Conservation (phyloP, 2,888 invertebrate species). For the Stenoptilia bipunctidactyla region DNA sequence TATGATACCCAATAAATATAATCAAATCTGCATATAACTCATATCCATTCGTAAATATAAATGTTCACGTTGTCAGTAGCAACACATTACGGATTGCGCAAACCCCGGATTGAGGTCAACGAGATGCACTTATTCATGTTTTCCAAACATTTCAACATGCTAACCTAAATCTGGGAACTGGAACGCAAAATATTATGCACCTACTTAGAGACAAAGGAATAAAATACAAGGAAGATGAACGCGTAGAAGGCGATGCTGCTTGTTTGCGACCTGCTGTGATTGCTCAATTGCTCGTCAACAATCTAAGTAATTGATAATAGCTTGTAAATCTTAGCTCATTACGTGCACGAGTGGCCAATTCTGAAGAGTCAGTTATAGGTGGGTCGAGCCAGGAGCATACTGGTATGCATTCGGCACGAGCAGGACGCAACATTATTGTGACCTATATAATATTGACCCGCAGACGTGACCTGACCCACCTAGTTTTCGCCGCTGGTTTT, state of each 20-base stretch:
- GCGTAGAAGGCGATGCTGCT: neutral
- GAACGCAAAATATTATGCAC: neutral
- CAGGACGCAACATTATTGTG: neutral
- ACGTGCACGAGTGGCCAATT: constrained; percentile 8
- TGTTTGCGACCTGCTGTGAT: neutral
- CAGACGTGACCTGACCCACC: neutral
- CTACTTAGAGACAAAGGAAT: neutral
- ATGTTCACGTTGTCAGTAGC: neutral
- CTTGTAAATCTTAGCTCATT: constrained; percentile 30
- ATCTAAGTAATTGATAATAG: constrained; percentile 33
- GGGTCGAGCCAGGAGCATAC: neutral
- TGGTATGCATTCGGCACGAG: neutral
- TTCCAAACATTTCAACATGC: constrained; percentile 1
- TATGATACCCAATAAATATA: neutral
- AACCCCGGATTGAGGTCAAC: neutral
- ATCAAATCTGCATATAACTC: too few relatives aligned
- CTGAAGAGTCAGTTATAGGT: neutral
- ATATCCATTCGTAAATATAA: too few relatives aligned
- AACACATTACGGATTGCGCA: neutral
- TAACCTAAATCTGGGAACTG: neutral
- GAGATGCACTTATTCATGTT: neutral
- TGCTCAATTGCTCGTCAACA: constrained; percentile 10
- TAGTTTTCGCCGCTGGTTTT: neutral
- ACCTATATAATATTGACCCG: constrained; percentile 1
- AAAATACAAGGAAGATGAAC: neutral